Evolutionary conservation across 2,797 vertebrate genomes (phyloP).

Genomic region (Philypnodon macrostomus): DNA sequence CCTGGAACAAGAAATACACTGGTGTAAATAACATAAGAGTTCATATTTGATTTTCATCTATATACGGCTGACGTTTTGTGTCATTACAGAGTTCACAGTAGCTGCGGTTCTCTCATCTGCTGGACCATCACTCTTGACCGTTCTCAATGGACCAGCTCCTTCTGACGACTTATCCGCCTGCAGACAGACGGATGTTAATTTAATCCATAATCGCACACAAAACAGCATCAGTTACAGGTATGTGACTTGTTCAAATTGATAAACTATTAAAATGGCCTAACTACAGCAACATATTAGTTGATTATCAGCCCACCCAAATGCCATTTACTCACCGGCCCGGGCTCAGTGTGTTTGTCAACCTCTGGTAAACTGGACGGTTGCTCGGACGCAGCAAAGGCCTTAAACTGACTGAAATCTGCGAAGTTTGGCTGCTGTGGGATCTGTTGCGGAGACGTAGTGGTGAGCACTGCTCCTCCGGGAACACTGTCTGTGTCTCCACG

Average conservation of each 20-base stretch:
- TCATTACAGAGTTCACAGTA: slow-evolving; percentile 83
- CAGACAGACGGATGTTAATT: background rate
- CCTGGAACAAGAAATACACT: slow-evolving; percentile 57
- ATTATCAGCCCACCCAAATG: too few relatives aligned
- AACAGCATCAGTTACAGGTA: too few relatives aligned
- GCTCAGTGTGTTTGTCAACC: slow-evolving; percentile 84
- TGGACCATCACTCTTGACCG: slow-evolving; percentile 88
- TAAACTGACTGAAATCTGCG: slow-evolving; percentile 98
- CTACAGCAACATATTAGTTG: too few relatives aligned
- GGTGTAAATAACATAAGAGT: too few relatives aligned
- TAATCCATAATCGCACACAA: too few relatives aligned
- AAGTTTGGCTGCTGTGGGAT: slow-evolving; percentile 98
- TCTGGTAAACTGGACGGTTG: slow-evolving; percentile 82
- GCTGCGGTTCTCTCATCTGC: slow-evolving; percentile 84
- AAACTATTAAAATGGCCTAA: too few relatives aligned
- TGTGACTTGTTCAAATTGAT: too few relatives aligned
- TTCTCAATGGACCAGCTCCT: slow-evolving; percentile 82
- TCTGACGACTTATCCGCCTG: slow-evolving; percentile 88
- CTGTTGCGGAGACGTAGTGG: slow-evolving; percentile 93
- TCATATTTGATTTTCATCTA: too few relatives aligned
- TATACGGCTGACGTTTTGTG: too few relatives aligned
- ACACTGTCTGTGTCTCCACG: slow-evolving; percentile 82
- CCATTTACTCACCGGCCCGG: slow-evolving; percentile 76
- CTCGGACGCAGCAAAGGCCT: slow-evolving; percentile 85
- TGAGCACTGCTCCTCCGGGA: slow-evolving; percentile 57